Evolutionary conservation across 35 echinoderm and acorn worm genomes (phyloP).

Genomic region (Strongylocentrotus purpuratus): DNA sequence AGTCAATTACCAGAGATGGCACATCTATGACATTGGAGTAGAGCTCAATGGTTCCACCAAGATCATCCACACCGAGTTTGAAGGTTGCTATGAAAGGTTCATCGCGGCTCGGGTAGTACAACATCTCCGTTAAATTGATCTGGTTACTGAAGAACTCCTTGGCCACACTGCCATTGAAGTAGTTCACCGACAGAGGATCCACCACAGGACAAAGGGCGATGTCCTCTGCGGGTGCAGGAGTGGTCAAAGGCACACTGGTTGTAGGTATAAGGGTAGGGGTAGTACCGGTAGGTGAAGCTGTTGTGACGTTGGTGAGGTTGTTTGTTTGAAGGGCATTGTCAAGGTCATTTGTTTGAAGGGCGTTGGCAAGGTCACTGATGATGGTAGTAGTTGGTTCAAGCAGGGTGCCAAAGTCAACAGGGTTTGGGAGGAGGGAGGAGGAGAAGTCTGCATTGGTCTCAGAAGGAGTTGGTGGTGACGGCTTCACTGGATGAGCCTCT

Average conservation of each 20-base stretch:
- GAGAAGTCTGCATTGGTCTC: not conserved
- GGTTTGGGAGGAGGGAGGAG: not conserved
- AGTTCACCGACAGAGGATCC: conserved; percentile 9
- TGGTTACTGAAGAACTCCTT: conserved; percentile 39
- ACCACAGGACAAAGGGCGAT: not conserved
- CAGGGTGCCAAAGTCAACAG: not conserved
- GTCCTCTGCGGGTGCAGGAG: not conserved
- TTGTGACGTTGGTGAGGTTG: not conserved
- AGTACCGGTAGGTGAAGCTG: not conserved
- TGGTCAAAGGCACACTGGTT: not conserved
- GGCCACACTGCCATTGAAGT: not conserved
- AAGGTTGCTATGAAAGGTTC: conserved; percentile 14
- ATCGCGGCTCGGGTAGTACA: not conserved
- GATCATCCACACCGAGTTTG: not conserved
- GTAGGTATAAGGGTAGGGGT: not conserved
- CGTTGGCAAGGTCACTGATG: not conserved
- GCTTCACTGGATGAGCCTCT: not conserved
- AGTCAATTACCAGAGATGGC: not conserved
- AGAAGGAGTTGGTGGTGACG: not conserved
- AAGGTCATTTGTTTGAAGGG: not conserved
- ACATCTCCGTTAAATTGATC: not conserved
- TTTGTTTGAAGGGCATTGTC: not conserved
- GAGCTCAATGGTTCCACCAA: not conserved
- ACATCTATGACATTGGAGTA: not conserved
- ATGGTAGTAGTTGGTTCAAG: not conserved